Evolutionary conservation across 2,113 vertebrate genomes (phyloP), one percentile per base, ranked within the genome.

Genomic region (Aphyosemion australe): DNA sequence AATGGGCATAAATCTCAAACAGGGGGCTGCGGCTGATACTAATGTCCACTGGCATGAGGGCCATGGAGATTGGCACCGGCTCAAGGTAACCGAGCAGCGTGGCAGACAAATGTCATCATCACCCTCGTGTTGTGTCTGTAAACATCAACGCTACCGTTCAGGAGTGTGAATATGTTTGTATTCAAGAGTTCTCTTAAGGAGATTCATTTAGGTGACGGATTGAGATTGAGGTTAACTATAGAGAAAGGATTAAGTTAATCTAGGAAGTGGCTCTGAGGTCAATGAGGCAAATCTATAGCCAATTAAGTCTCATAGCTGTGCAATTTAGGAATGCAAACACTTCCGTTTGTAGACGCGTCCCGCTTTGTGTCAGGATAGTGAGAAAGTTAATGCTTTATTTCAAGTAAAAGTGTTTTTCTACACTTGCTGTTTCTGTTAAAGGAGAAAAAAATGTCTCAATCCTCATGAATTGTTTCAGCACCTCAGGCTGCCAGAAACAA

Each of bases 1-100:
- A 84, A 90, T 82, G 78, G 79, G 32, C 72, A 61, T 86, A 84
- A 88, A 88, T 88, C 71, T 81, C 78, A 72, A 84, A 86, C 76
- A 78, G 84, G 79, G 68, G 80, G 80, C 79, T 59, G 26, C 48
- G 53, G 69, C 78, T 51, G 76, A 86, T 83, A 85, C 80, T 84
- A 85, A 86, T 84, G 82, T 90, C 78, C 77, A 61, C 74, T 90
- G 85, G 80, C 82, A 69, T 57, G 72, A 79, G 65, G 61, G 54
- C 62, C 20, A 32, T 48, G 39, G 79, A 76, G 74, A 74, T 72
- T 78, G 79, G 73, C 83, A 69, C 79, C 41, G 2, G 72, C 77
- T 89, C 74, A 75, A 85, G 80, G 82, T 77, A 61, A 71, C 63
- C 47, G 12, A 32, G 48, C 69, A 75, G 77, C 74, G 8, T 66